These are phyloP conservation scores for Notarius lentiginosus DNA, from an alignment of 2,113 vertebrate species.

Conservation along the genomic window DNA sequence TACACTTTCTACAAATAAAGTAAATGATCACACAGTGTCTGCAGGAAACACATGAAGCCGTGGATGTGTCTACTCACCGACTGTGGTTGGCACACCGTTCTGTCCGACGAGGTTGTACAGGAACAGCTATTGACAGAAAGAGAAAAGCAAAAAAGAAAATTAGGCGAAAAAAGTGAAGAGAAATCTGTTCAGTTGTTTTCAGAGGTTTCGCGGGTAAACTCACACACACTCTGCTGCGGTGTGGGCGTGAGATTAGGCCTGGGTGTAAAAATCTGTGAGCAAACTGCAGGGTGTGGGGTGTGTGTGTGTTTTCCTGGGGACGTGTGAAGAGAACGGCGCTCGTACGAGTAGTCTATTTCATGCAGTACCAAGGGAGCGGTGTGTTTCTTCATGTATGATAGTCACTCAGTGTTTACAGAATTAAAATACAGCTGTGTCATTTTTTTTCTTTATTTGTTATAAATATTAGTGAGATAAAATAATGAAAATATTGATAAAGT, in stretches of 20 bases:
- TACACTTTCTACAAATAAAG: not conserved
- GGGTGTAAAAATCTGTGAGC: constrained; percentile 43
- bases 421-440: not conserved
- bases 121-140: constrained; percentile 78
- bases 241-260: constrained; percentile 23
- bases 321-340: constrained; percentile 8
- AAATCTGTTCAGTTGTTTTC: constrained; percentile 13
- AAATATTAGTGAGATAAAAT: not conserved
- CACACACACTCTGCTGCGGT: constrained; percentile 11
- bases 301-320: constrained; percentile 10
- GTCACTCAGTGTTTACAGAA: not conserved
- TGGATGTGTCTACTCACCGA: constrained; percentile 72
- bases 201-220: constrained; percentile 31
- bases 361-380: not conserved
- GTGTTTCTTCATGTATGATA: not conserved
- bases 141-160: constrained; percentile 1
- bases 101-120: constrained; percentile 89
- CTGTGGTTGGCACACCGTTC: constrained; percentile 75
- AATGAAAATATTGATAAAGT: too few species aligned
- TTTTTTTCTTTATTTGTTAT: not conserved
- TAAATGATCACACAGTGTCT: not conserved
- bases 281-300: constrained; percentile 48
- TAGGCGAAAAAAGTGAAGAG: not conserved
- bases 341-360: not conserved
- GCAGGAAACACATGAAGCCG: not conserved